Evolutionary conservation across 2,888 invertebrate species (phyloP).

Genomic region (Cremastinae sp.): DNA sequence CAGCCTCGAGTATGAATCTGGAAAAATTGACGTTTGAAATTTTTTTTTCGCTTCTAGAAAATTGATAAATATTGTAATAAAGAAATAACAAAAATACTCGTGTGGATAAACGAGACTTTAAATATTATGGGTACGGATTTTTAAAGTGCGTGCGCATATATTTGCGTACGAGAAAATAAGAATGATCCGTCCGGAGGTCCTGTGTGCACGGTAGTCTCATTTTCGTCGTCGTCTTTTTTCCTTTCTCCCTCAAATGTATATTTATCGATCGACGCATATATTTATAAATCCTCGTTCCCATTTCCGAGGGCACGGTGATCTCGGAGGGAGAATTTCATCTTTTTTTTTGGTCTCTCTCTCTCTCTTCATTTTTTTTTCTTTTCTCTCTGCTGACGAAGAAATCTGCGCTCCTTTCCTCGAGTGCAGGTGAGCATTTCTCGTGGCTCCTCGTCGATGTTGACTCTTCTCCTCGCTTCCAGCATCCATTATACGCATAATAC

Average conservation of each 20-base stretch:
- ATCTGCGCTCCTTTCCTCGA: slow-evolving; percentile 45
- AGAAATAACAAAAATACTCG: background rate
- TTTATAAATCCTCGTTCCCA: slow-evolving; percentile 37
- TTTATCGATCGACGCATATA: slow-evolving; percentile 5
- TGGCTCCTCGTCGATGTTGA: slow-evolving; percentile 52
- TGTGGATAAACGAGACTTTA: background rate
- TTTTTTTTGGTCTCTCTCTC: too few species aligned
- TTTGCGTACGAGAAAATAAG: slow-evolving; percentile 34
- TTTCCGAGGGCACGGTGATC: slow-evolving; percentile 30
- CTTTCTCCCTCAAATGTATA: background rate
- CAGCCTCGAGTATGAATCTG: too few species aligned
- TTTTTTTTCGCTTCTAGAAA: too few species aligned
- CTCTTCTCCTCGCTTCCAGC: slow-evolving; percentile 52
- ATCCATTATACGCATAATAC: slow-evolving; percentile 19
- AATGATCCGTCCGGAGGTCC: slow-evolving; percentile 25
- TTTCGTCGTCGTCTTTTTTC: slow-evolving; percentile 13
- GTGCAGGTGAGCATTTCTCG: slow-evolving; percentile 55
- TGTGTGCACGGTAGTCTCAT: slow-evolving; percentile 40
- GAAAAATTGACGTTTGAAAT: too few species aligned
- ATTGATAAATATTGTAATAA: too few species aligned
- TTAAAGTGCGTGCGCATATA: background rate
- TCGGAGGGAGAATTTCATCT: slow-evolving; percentile 24
- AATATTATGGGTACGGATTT: background rate
- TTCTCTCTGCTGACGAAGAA: slow-evolving; percentile 39
- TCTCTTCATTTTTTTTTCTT: slow-evolving; percentile 15